Evolutionary conservation across 1,140 invertebrate genomes (phyloP), one percentile per base, ranked within the genome.

Genomic region (Drosophila albomicans): DNA sequence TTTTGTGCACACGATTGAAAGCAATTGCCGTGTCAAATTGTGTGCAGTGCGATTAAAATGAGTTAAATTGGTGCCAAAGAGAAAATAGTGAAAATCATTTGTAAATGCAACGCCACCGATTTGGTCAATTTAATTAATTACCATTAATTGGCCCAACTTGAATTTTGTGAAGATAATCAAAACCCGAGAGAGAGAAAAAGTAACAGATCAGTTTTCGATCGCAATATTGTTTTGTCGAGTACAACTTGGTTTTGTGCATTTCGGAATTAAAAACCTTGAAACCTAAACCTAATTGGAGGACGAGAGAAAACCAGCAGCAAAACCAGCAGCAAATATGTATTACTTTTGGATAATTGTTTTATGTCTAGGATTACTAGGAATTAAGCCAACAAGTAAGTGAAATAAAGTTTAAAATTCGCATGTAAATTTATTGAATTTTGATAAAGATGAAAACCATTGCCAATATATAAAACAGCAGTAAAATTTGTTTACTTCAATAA

Each of bases 271-370:
- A 66, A 72, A 16, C 48, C 45, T 8, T 25, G 7, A 61, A 43
- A 46, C 41, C 51, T 25, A 5, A 41, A 56, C 28, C 6, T n/a
- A 64, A 25, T 3, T 13, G 15, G 52, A 38, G n/a, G 16, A 51
- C 32, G 11, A 38, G 41, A 3, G 3, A 20, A 35, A 67, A 13
- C 59, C 30, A 20, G 20, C 41, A 64, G 45, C 68, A 73, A 45
- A 45, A 45, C 2, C 49, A 48, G 35, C 67, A 76, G 11, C 52
- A 80, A 91, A 86, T 78, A 92, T 92, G 91, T 85, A 75, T 89
- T 81, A 73, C 59, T 79, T 89, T 88, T 92, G 91, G 91, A 92
- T 92, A 92, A 91, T 89, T 87, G 84, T 82, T 81, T 89, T 92
- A 81, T 80, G 86, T 68, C 71, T 92, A 78, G 91, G 81, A 92